Percentiles rank a stretch among this genome's conserved stretches.
Conservation (phyloP, 2,797 vertebrate genomes). For the Lepus townsendii region DNA sequence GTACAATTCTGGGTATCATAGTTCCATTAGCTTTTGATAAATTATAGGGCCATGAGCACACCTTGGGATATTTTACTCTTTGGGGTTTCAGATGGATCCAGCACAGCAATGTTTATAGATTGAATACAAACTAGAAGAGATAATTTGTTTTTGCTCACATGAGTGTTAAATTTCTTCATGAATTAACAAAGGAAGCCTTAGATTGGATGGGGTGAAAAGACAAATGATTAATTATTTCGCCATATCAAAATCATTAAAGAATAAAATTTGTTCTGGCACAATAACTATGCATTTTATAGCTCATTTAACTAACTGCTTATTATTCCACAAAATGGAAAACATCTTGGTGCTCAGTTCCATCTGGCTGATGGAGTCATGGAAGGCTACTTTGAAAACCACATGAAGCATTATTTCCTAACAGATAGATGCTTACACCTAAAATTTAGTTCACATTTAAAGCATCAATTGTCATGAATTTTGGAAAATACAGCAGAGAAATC, state of each 20-base stretch:
- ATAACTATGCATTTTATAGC: conserved; percentile 54
- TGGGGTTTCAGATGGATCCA: not conserved
- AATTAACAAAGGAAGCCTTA: conserved; percentile 38
- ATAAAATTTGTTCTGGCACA: conserved; percentile 59
- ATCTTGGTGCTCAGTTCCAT: conserved; percentile 1
- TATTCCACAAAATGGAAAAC: conserved; percentile 57
- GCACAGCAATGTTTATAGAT: not conserved
- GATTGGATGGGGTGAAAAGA: not conserved
- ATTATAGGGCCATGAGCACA: not conserved
- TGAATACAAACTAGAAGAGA: not conserved
- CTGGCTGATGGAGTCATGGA: conserved; percentile 37
- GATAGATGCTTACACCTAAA: conserved; percentile 34
- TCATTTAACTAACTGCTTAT: conserved; percentile 73
- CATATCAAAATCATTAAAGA: conserved; percentile 66
- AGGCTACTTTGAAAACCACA: conserved; percentile 19
- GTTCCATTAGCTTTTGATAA: not conserved
- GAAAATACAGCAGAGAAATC: not conserved
- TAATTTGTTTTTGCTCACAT: not conserved
- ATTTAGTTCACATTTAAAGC: not conserved
- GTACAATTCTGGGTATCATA: not conserved
- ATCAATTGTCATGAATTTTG: not conserved
- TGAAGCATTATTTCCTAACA: conserved; percentile 53
- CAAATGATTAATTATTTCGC: conserved; percentile 53
- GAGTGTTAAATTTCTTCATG: conserved; percentile 42
- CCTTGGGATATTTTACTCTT: not conserved